phyloP scores from a whole-genome alignment of 1,140 invertebrate species.

The Zaprionus capensis region DNA sequence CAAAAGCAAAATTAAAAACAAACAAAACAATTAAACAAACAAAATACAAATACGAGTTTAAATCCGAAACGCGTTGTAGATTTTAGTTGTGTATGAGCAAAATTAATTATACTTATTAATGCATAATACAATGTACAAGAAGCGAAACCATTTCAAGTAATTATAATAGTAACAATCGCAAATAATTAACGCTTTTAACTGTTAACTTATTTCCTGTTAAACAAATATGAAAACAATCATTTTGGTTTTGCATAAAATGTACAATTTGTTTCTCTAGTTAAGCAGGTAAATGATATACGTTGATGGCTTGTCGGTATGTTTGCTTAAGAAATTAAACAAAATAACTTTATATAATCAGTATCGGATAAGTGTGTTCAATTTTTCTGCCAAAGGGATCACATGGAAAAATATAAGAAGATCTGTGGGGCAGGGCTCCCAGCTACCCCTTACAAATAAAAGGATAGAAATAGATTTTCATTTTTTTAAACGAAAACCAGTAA shows the following conservation, averaged over 20 bases:
- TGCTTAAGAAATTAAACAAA: conserved; percentile 32
- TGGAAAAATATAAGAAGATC: no score
- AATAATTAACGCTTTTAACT: conserved; percentile 75
- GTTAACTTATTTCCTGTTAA: conserved; percentile 73
- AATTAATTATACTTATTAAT: conserved; percentile 51
- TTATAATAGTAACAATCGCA: conserved; percentile 42
- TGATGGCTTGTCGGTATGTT: conserved; percentile 37
- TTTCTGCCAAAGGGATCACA: not conserved
- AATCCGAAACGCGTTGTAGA: conserved; percentile 43
- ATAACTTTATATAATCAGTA: conserved; percentile 41
- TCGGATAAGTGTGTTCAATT: not conserved
- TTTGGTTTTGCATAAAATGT: conserved; percentile 72
- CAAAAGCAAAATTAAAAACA: conserved; percentile 39
- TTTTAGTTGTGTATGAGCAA: conserved; percentile 53
- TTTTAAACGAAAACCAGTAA: no score
- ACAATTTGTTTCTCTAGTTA: conserved; percentile 46
- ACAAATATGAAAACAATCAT: conserved; percentile 50
- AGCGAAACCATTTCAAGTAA: conserved; percentile 58
- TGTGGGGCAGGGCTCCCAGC: no score
- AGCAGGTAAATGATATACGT: conserved; percentile 37
- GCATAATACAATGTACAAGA: conserved; percentile 53
- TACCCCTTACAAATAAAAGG: no score
- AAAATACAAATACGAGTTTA: conserved; percentile 38
- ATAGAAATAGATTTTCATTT: no score
- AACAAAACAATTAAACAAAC: conserved; percentile 30